Base-by-base conservation (phyloP, 2,797 vertebrate species). In the Chaenodraco wilsoni region DNA sequence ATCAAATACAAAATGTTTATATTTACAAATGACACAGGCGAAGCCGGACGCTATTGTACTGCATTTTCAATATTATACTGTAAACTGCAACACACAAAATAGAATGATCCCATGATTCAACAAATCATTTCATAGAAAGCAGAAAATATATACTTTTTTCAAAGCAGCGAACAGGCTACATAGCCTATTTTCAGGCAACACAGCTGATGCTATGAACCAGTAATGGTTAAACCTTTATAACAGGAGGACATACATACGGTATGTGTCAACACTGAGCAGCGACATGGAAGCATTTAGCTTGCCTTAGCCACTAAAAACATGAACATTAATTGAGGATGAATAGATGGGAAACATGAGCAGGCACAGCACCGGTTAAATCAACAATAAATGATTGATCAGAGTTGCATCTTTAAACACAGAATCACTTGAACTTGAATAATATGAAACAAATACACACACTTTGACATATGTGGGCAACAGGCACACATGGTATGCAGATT, bases 161-260 rank as follows among this genome's bases (percentile, higher is more conserved):
- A 23, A 56, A 33, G 66, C 10, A 73, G 72, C 44, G 27, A 46
- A 70, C 71, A 27, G 27, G 4, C 27, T 27, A 27, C 27, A 76
- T 63, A 65, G 58, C 65, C 78, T 76, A 66, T 69, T 79, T 69
- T 76, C 11, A 83, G 76, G 70, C 52, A 83, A 70, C 81, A 73
- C 52, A 62, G 70, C 73, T 73, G 77, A 58, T 69, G 52, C 78
- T 64, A 76, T 46, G 59, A 65, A 54, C 54, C 45, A 49, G 49
- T 60, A 55, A 72, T 46, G 14, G 40, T 65, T 27, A 66, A 16
- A 44, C 50, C 43, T 58, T 72, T 58, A 43, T 55, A 50, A 67
- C 21, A 62, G 21, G 9, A 75, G n/a, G 67, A 76, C 45, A 50
- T 14, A 3, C 71, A 57, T 27, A 27, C 4, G 4, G 27, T 9